Base-by-base conservation (phyloP, 2,888 invertebrate genomes). In the Cistogaster globosa region DNA sequence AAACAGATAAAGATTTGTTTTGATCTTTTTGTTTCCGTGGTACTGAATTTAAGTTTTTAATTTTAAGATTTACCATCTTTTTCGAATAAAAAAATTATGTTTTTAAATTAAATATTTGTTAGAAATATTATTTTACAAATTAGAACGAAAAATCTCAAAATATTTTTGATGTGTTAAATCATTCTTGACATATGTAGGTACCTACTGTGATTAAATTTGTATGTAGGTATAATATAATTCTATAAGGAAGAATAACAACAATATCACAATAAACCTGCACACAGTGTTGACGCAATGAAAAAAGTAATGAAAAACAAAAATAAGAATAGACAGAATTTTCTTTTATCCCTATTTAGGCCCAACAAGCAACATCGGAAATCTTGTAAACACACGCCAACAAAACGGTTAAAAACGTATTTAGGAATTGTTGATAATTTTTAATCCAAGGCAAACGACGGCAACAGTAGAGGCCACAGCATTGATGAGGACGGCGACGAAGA, bases 251-350 rank as follows among this genome's bases (percentile, higher is more conserved):
- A 12, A 42, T 12, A 42, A 7, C 53, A 78, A 63, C 63, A 67
- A 51, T 26, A 58, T 60, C 14, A 68, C 53, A 58, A 16, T 78
- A 48, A 69, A 80, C 2, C 6, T 32, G 32, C 78, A 77, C 71
- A 78, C 55, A 48, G 76, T 71, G 69, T 69, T 76, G 71, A 82
- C 69, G 63, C 57, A 71, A 42, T 45, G 18, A 62, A 58, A 80
- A 57, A 58, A n/a, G 9, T 51, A 14, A 51, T 12, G 7, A 7
- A 48, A 51, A 51, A 8, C 14, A 5, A 53, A 67, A 18, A 51
- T 38, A n/a, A n/a, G n/a, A 2, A 38, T 8, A 6, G 32, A 38
- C 45, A 51, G 65, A 69, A 62, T 53, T 18, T 65, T 45, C 32
- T 55, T 67, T 76, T 18, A 38, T 38, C n/a, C n/a, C 22, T 48